These are phyloP conservation scores for Zoroaster sp. DNA, from an alignment of 53 echinoderm and acorn worm species.

Conservation along the genomic window DNA sequence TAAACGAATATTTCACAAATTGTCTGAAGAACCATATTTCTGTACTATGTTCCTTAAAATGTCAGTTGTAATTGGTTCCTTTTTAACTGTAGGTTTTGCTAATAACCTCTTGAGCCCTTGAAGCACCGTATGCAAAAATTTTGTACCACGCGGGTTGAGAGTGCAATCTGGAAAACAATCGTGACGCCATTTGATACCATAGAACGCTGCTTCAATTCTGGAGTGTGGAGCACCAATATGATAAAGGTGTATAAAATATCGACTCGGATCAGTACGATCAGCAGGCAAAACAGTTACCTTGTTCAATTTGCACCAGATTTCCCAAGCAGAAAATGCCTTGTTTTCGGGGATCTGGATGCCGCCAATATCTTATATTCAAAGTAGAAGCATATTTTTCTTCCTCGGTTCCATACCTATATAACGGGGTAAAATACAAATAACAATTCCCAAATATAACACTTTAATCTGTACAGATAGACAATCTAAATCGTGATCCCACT, in stretches of 20 bases:
- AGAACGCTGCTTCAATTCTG: slow-evolving; percentile 16
- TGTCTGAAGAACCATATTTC: not conserved
- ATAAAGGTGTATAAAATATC: slow-evolving; percentile 15
- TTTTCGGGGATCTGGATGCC: slow-evolving; percentile 17
- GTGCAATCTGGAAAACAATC: not conserved
- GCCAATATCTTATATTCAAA: not conserved
- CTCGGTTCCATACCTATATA: no score
- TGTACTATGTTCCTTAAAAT: not conserved
- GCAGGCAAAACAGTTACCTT: not conserved
- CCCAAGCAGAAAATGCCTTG: slow-evolving; percentile 1
- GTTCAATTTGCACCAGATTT: not conserved
- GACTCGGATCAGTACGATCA: not conserved
- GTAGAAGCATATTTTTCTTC: not conserved
- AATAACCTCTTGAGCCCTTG: slow-evolving; percentile 25
- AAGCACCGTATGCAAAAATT: slow-evolving; percentile 20
- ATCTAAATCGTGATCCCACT: no score
- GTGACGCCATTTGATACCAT: slow-evolving; percentile 34
- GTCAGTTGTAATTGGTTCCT: slow-evolving; percentile 42
- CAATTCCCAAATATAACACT: no score
- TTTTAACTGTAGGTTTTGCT: not conserved
- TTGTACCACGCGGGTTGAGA: slow-evolving; percentile 24
- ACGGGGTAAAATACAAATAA: no score
- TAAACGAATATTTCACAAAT: not conserved
- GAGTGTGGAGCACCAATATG: slow-evolving; percentile 10
- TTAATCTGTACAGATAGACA: no score